These are phyloP conservation scores for Phymorhynchus buccinoides DNA, from an alignment of 1,140 invertebrate genomes.

Conservation along the genomic window DNA sequence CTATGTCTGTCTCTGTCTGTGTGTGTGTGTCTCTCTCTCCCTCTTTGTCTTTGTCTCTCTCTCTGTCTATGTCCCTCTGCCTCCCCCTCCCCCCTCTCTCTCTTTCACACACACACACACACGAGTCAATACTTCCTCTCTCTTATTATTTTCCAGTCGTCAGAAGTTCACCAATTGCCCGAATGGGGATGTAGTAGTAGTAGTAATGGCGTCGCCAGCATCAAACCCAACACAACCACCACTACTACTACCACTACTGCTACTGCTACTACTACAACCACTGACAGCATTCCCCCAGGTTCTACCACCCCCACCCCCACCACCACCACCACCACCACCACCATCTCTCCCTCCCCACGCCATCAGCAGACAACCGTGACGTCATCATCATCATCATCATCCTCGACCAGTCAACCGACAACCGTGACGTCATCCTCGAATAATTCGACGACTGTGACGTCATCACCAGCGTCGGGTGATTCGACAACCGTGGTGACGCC, in stretches of 20 bases:
- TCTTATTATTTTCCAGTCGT: too few species aligned
- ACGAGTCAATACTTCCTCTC: too few species aligned
- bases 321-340: neutral
- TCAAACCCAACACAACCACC: neutral
- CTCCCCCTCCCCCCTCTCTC: too few species aligned
- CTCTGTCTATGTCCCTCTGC: too few species aligned
- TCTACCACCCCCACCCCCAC: neutral
- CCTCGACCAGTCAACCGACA: too few species aligned
- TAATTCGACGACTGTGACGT: too few species aligned
- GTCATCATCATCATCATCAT: too few species aligned
- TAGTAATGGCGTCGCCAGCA: neutral
- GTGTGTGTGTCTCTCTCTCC: neutral
- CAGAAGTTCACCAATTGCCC: neutral
- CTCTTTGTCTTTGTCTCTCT: too few species aligned
- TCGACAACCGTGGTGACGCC: too few species aligned
- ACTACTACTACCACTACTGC: neutral
- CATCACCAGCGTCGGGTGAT: too few species aligned
- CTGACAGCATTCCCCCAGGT: neutral
- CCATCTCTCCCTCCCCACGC: neutral
- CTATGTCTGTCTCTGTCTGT: neutral
- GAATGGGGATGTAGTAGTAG: neutral
- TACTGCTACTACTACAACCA: neutral
- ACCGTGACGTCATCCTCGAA: too few species aligned
- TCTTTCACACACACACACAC: too few species aligned
- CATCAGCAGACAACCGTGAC: neutral